Conservation (phyloP, 2,113 vertebrate genomes). For the Callithrix jacchus region DNA sequence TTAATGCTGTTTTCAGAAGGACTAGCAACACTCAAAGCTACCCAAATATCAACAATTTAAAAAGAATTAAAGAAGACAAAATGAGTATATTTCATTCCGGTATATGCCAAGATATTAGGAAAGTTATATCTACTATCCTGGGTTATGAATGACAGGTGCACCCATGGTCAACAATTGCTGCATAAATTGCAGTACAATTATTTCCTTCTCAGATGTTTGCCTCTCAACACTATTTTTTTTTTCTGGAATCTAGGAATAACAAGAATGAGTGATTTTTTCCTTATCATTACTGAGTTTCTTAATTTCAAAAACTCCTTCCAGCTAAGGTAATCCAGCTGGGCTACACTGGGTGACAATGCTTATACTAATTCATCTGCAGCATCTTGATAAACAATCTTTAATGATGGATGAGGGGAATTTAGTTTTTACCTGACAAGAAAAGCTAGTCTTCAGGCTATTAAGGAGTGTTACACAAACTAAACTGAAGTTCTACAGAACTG, state of each 20-base stretch:
- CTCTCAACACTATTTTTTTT: not conserved
- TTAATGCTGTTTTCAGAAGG: not conserved
- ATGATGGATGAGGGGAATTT: constrained; percentile 68
- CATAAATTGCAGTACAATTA: not conserved
- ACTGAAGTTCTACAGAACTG: not conserved
- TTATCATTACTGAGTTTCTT: constrained; percentile 77
- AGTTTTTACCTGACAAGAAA: constrained; percentile 52
- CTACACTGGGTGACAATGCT: constrained; percentile 74
- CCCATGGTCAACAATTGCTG: fast-evolving
- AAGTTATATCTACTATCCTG: not conserved
- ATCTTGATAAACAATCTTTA: constrained; percentile 79
- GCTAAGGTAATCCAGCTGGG: constrained; percentile 62
- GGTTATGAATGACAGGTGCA: not conserved
- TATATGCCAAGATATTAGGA: not conserved
- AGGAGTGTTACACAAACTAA: constrained; percentile 25
- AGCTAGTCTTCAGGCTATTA: constrained; percentile 54
- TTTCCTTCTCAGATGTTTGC: not conserved
- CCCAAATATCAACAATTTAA: not conserved
- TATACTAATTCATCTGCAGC: constrained; percentile 72
- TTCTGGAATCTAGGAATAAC: not conserved
- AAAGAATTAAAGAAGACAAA: not conserved
- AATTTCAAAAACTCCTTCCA: constrained; percentile 76
- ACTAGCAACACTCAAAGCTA: not conserved
- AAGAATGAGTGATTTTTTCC: constrained; percentile 64
- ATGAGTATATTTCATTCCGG: not conserved